Conservation (phyloP, 2,113 vertebrate genomes). For the Nothoprocta perdicaria region DNA sequence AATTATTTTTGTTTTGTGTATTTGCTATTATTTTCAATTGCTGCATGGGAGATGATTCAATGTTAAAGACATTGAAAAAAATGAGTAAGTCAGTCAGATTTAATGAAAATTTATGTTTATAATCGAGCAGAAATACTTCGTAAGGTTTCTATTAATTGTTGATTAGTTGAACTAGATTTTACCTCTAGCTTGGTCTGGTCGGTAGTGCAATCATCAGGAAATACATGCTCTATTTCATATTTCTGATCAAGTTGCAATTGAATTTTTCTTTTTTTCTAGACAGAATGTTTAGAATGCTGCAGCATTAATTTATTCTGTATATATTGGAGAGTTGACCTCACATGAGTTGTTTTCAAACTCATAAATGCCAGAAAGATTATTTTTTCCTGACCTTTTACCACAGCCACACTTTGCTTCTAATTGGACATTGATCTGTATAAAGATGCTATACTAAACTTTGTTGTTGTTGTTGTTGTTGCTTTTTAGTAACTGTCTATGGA, state of each 20-base stretch:
- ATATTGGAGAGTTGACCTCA: constrained; percentile 75
- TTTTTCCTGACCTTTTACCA: constrained; percentile 61
- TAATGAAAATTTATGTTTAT: constrained; percentile 76
- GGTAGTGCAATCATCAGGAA: constrained; percentile 52
- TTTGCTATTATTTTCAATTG: background rate
- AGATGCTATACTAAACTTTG: background rate
- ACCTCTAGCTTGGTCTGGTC: constrained; percentile 56
- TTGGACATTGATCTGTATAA: constrained; percentile 71
- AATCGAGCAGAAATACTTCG: constrained; percentile 78
- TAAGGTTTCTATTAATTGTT: constrained; percentile 73
- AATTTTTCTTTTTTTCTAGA: constrained; percentile 8
- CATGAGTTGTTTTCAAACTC: constrained; percentile 71
- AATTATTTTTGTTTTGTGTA: background rate
- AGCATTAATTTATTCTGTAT: constrained; percentile 67
- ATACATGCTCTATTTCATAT: constrained; percentile 58
- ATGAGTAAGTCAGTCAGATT: constrained; percentile 75
- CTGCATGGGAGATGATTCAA: constrained; percentile 34
- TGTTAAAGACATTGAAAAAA: constrained; percentile 59
- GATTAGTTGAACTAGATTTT: constrained; percentile 72
- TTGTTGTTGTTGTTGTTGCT: background rate
- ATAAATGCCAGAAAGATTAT: constrained; percentile 57
- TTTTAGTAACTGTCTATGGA: background rate
- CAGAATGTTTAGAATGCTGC: constrained; percentile 47
- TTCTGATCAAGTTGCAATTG: constrained; percentile 48
- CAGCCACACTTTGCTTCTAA: constrained; percentile 58